These are phyloP conservation scores for Propithecus deckenii DNA, from an alignment of 2,797 vertebrate genomes.

Conservation along the genomic window DNA sequence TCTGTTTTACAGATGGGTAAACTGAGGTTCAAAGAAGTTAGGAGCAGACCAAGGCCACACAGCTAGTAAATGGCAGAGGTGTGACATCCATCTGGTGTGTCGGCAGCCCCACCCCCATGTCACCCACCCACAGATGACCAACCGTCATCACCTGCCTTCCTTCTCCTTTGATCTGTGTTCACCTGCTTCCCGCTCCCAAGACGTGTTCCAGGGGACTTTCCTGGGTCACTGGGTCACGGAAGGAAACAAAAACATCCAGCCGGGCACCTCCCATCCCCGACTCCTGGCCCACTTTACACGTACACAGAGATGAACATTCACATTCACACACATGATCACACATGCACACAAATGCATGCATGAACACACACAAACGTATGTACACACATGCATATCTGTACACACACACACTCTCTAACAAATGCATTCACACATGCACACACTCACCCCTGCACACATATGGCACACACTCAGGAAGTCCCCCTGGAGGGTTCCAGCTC, in stretches of 20 bases:
- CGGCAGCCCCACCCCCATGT: rapidly evolving
- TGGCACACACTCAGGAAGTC: background rate
- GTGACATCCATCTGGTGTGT: background rate
- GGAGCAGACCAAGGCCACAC: background rate
- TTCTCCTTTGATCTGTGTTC: background rate
- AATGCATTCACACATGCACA: background rate
- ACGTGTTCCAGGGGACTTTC: background rate
- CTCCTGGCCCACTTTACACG: background rate
- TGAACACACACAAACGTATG: background rate
- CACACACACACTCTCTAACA: background rate
- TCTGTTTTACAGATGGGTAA: background rate
- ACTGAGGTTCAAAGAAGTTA: background rate
- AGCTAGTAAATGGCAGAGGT: background rate
- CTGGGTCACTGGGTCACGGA: background rate
- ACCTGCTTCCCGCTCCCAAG: background rate
- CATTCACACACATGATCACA: background rate
- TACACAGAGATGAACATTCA: background rate
- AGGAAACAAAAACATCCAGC: background rate
- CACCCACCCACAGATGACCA: background rate
- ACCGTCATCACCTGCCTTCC: background rate
- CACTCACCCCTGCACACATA: background rate
- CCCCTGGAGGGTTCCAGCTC: background rate
- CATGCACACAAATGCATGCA: no score
- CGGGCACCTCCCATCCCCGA: background rate
- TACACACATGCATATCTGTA: background rate